phyloP scores from a whole-genome alignment of 2,113 vertebrate species.

The Cricetomys ansorgei region DNA sequence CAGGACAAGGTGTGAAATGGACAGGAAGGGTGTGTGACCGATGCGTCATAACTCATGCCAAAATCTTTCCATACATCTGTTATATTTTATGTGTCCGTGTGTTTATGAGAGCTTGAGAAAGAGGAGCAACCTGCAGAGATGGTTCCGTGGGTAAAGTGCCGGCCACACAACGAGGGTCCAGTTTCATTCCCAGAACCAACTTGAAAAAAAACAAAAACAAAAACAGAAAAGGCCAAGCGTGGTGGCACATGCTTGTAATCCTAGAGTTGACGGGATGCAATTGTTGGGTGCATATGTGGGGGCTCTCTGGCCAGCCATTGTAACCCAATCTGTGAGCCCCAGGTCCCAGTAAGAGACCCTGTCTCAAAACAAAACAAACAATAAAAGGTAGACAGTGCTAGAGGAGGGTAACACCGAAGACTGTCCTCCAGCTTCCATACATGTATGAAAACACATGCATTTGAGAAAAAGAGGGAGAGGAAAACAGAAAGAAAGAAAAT shows the following conservation, averaged over 20 bases:
- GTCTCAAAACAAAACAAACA: neutral
- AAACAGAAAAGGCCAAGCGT: neutral
- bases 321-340: no score
- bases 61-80: neutral
- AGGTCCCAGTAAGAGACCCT: no score
- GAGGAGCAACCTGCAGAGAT: neutral
- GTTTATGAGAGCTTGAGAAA: neutral
- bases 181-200: neutral
- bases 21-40: neutral
- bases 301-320: neutral
- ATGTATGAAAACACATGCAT: neutral
- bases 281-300: neutral
- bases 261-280: neutral
- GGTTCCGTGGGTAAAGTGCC: neutral
- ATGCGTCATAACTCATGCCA: neutral
- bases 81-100: no score
- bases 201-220: no score
- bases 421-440: no score
- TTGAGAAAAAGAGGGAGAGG: neutral
- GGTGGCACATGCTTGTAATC: neutral
- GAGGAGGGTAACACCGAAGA: neutral
- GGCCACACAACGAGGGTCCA: neutral
- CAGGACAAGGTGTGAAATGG: neutral
- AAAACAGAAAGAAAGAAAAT: neutral
- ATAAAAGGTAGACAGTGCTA: neutral